Percentiles rank a stretch among this genome's conserved stretches.
phyloP scores from a whole-genome alignment of 2,113 vertebrate genomes.

The Pelusios castaneus region DNA sequence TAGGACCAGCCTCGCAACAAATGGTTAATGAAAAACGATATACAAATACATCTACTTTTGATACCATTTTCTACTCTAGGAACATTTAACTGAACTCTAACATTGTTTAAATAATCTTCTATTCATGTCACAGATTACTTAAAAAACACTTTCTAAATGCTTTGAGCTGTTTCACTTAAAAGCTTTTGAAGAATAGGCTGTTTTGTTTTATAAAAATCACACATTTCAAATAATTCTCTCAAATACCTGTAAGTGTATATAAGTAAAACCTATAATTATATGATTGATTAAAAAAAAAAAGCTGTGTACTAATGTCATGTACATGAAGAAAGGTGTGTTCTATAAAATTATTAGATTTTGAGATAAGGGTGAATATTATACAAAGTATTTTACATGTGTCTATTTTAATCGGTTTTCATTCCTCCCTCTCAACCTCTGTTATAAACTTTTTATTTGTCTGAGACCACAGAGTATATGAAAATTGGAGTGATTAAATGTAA shows the following conservation, averaged over 20 bases:
- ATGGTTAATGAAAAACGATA: not conserved
- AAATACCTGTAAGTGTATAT: not conserved
- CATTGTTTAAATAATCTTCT: not conserved
- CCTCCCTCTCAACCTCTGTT: not conserved
- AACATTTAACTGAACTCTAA: not conserved
- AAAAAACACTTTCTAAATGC: not conserved
- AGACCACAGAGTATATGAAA: not conserved
- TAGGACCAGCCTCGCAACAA: conserved; percentile 27
- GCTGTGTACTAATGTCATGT: not conserved
- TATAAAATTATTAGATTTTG: not conserved
- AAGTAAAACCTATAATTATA: not conserved
- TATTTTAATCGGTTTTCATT: not conserved
- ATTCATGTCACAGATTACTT: not conserved
- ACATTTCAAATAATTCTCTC: not conserved
- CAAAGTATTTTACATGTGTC: not conserved
- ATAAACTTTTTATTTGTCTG: not conserved
- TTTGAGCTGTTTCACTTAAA: not conserved
- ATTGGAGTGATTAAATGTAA: not conserved
- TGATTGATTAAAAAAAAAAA: not conserved
- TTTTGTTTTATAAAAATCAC: not conserved
- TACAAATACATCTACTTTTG: not conserved
- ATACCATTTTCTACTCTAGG: not conserved
- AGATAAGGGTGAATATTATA: not conserved
- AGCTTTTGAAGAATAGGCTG: not conserved
- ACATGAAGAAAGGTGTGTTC: not conserved